These are phyloP conservation scores for Nilaparvata lugens DNA, from an alignment of 1,140 invertebrate genomes.

Conservation along the genomic window DNA sequence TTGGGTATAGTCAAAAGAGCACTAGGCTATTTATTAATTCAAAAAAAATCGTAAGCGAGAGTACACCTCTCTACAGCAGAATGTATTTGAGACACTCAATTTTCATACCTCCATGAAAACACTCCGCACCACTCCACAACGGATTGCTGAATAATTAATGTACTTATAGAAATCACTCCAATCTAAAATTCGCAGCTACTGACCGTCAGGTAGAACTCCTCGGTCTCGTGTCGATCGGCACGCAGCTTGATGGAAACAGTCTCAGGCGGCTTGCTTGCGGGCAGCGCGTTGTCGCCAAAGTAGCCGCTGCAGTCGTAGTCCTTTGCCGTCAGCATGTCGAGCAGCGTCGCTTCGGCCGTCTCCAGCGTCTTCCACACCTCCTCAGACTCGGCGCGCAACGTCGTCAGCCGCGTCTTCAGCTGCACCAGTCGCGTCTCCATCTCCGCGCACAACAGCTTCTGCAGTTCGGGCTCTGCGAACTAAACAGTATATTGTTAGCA, in stretches of 20 bases:
- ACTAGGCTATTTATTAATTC: too few species aligned
- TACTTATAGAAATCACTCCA: too few species aligned
- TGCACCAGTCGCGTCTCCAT: slow-evolving; percentile 71
- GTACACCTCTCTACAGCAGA: too few species aligned
- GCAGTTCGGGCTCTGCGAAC: slow-evolving; percentile 46
- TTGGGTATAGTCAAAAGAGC: too few species aligned
- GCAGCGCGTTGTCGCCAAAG: slow-evolving; percentile 48
- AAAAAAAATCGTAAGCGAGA: too few species aligned
- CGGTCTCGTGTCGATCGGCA: slow-evolving; percentile 73
- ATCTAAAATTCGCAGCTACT: slow-evolving; percentile 34
- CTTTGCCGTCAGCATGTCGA: slow-evolving; percentile 71
- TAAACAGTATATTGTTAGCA: slow-evolving; percentile 27
- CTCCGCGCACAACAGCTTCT: slow-evolving; percentile 61
- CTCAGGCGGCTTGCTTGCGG: slow-evolving; percentile 51
- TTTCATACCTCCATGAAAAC: too few species aligned
- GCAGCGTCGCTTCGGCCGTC: slow-evolving; percentile 79
- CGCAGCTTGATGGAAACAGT: slow-evolving; percentile 57
- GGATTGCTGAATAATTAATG: too few species aligned
- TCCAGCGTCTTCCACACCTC: slow-evolving; percentile 94
- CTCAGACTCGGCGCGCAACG: slow-evolving; percentile 79
- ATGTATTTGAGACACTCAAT: too few species aligned
- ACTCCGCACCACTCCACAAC: too few species aligned
- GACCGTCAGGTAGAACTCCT: slow-evolving; percentile 79
- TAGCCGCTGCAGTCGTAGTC: slow-evolving; percentile 72
- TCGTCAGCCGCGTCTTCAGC: slow-evolving; percentile 67